phyloP scores from a whole-genome alignment of 2,888 invertebrate genomes.

The Timema cristinae region DNA sequence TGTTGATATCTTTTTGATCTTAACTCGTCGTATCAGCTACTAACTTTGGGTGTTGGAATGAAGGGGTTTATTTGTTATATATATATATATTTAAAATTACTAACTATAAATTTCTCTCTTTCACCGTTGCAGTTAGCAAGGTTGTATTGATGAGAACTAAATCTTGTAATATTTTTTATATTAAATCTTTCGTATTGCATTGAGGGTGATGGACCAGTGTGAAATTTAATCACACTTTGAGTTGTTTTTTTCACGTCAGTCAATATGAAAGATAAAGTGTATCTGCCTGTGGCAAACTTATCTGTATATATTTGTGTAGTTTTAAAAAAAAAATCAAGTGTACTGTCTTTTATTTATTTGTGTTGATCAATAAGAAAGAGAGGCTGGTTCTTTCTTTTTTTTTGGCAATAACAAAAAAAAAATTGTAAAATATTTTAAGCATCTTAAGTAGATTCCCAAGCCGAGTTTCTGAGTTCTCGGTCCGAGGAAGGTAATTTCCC shows the following conservation, averaged over 20 bases:
- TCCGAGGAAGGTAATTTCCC: conserved; percentile 53
- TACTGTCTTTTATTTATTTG: too few species aligned
- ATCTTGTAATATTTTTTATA: not conserved
- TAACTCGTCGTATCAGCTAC: too few species aligned
- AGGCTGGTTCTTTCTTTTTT: too few species aligned
- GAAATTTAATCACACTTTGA: too few species aligned
- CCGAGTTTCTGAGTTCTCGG: not conserved
- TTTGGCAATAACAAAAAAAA: too few species aligned
- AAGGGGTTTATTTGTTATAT: conserved; percentile 4
- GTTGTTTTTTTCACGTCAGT: too few species aligned
- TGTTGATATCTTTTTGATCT: too few species aligned
- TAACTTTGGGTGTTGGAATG: not conserved
- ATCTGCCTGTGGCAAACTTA: conserved; percentile 24
- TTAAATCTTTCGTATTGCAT: conserved; percentile 15
- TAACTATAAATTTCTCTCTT: conserved; percentile 14
- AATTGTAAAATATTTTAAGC: too few species aligned
- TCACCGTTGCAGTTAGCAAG: conserved; percentile 29
- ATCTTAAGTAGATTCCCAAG: too few species aligned
- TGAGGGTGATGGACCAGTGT: conserved; percentile 8
- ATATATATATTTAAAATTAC: not conserved
- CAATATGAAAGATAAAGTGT: conserved; percentile 19
- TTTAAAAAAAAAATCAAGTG: too few species aligned
- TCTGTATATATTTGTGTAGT: not conserved
- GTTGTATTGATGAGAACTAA: conserved; percentile 15
- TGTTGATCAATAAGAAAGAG: too few species aligned